phyloP scores from a whole-genome alignment of 2,888 invertebrate genomes.

The Erynnis tages region DNA sequence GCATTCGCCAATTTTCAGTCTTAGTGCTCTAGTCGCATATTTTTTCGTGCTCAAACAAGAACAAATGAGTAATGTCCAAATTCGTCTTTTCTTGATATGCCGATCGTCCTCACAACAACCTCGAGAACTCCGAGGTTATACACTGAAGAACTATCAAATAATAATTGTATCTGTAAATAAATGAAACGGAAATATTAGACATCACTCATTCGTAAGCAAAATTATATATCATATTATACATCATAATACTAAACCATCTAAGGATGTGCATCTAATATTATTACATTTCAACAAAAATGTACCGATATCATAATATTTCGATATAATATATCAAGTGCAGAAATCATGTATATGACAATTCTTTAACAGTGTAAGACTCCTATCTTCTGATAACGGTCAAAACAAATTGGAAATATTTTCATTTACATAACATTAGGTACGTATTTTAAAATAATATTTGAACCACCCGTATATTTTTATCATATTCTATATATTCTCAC shows the following conservation, averaged over 20 bases:
- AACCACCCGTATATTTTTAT: constrained; percentile 72
- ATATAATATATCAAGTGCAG: constrained; percentile 22
- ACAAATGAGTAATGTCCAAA: constrained; percentile 56
- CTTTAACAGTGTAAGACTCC: constrained; percentile 32
- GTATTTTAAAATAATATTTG: constrained; percentile 49
- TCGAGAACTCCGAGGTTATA: constrained; percentile 4
- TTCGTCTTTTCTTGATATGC: constrained; percentile 36
- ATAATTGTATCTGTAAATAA: constrained; percentile 14
- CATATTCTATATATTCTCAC: constrained; percentile 64
- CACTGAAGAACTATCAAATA: constrained; percentile 27
- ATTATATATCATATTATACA: no score
- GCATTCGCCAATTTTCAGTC: constrained; percentile 74
- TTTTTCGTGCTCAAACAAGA: constrained; percentile 50
- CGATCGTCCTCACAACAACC: constrained; percentile 3
- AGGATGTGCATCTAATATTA: constrained; percentile 40
- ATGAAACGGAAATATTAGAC: constrained; percentile 32
- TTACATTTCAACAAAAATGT: constrained; percentile 30
- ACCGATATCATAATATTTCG: constrained; percentile 26
- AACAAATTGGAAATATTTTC: constrained; percentile 39
- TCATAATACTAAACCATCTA: constrained; percentile 42
- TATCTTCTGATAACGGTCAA: constrained; percentile 30
- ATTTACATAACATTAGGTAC: constrained; percentile 43
- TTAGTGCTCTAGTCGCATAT: constrained; percentile 69
- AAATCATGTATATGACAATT: constrained; percentile 27
- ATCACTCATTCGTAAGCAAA: constrained; percentile 39